A percentile compares a stretch with the other conserved stretches of the same genome.
Conservation (phyloP, 37 sponge, comb jelly and placozoan genomes). For the Mnemiopsis leidyi region DNA sequence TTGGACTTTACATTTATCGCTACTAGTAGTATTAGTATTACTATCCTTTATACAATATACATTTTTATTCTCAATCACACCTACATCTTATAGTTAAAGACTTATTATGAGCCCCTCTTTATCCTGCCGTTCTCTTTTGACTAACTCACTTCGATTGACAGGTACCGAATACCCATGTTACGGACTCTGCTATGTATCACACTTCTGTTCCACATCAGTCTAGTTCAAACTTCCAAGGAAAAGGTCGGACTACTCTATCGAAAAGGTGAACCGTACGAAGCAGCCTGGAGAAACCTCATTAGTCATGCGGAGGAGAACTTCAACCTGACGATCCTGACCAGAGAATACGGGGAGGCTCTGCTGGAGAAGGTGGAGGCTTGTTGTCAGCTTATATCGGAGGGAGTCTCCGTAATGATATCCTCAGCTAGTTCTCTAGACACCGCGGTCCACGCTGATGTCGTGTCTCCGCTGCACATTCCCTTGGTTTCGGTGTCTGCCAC, state of each 20-base stretch:
- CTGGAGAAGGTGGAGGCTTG: neutral
- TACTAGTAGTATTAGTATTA: no score
- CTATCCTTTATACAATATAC: no score
- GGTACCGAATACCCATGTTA: no score
- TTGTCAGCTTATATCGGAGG: neutral
- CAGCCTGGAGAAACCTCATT: neutral
- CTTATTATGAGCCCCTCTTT: no score
- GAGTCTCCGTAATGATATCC: neutral
- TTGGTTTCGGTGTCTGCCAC: neutral
- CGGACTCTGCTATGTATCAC: neutral
- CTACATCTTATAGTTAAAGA: no score
- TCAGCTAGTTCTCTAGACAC: neutral
- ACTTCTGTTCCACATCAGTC: neutral
- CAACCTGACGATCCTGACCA: neutral
- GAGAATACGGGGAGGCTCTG: neutral
- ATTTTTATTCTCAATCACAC: no score
- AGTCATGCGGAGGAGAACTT: neutral
- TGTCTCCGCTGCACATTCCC: neutral
- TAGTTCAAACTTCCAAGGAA: neutral
- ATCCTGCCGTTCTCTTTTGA: no score
- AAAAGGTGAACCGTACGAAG: neutral
- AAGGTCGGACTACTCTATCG: neutral
- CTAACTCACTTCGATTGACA: no score
- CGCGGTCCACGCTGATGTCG: neutral
- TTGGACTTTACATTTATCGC: no score